Conservation (phyloP, 2,888 invertebrate species). For the Leucophenga maculata region DNA sequence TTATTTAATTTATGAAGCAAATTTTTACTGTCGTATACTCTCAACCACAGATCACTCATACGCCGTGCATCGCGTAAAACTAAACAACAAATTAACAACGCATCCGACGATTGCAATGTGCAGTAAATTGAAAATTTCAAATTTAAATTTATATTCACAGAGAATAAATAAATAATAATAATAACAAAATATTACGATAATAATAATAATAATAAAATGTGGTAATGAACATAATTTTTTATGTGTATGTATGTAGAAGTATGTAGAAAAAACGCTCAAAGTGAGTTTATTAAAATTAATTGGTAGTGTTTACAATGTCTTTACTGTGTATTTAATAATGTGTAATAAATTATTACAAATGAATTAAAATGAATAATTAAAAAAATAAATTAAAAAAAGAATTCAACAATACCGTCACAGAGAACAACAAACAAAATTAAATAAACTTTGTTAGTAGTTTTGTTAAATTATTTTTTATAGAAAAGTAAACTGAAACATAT, state of each 20-base stretch:
- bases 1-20: not conserved
- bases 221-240: slow-evolving; percentile 33
- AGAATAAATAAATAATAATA: not conserved
- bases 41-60: slow-evolving; percentile 78
- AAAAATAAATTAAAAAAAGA: too few species aligned
- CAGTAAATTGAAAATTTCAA: slow-evolving; percentile 74
- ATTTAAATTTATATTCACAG: not conserved
- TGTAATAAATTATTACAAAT: not conserved
- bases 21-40: slow-evolving; percentile 2
- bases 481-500: slow-evolving; percentile 23
- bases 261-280: slow-evolving; percentile 13
- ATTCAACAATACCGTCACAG: not conserved
- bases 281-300: slow-evolving; percentile 30
- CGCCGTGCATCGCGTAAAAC: slow-evolving; percentile 85
- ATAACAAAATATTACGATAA: slow-evolving; percentile 17
- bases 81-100: slow-evolving; percentile 83
- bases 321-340: slow-evolving; percentile 18
- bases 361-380: not conserved
- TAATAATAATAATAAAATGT: slow-evolving; percentile 24
- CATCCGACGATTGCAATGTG: slow-evolving; percentile 81
- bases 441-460: too few species aligned
- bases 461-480: not conserved
- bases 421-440: too few species aligned
- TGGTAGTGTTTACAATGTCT: slow-evolving; percentile 33
- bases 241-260: too few species aligned